Evolutionary conservation across 2,113 vertebrate species (phyloP).

Genomic region (Motacilla alba): DNA sequence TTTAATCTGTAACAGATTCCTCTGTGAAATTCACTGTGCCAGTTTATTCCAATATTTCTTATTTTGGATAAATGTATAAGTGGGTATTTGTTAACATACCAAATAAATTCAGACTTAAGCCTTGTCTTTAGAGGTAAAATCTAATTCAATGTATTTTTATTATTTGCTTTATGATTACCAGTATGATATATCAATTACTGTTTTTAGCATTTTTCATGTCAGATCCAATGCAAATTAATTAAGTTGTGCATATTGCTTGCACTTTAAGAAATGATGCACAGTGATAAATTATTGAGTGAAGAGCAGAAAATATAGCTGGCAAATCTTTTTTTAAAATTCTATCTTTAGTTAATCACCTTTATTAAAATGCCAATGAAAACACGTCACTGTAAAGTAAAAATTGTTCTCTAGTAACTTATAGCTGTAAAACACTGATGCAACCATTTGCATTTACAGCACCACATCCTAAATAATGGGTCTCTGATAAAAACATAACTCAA

Average conservation of each 20-base stretch:
- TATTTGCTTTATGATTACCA: background rate
- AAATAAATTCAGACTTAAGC: background rate
- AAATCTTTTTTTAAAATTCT: conserved; percentile 3
- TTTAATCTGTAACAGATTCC: background rate
- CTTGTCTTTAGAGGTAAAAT: background rate
- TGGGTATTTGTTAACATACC: background rate
- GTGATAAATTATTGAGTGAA: background rate
- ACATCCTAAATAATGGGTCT: background rate
- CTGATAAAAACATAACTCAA: background rate
- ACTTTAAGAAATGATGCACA: background rate
- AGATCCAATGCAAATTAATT: background rate
- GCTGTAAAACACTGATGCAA: background rate
- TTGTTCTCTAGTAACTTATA: background rate
- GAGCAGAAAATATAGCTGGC: background rate
- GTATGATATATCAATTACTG: background rate
- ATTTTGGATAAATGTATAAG: background rate
- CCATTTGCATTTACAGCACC: background rate
- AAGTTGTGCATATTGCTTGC: background rate
- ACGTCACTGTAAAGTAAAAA: background rate
- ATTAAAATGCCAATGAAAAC: conserved; percentile 35
- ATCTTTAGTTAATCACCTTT: conserved; percentile 4
- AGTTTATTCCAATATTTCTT: background rate
- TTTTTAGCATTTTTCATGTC: background rate
- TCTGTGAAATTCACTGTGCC: background rate
- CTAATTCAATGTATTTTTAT: background rate